Evolutionary conservation across 2,113 vertebrate genomes (phyloP), one percentile per base, ranked within the genome.

Genomic region (Hiodon alosoides): DNA sequence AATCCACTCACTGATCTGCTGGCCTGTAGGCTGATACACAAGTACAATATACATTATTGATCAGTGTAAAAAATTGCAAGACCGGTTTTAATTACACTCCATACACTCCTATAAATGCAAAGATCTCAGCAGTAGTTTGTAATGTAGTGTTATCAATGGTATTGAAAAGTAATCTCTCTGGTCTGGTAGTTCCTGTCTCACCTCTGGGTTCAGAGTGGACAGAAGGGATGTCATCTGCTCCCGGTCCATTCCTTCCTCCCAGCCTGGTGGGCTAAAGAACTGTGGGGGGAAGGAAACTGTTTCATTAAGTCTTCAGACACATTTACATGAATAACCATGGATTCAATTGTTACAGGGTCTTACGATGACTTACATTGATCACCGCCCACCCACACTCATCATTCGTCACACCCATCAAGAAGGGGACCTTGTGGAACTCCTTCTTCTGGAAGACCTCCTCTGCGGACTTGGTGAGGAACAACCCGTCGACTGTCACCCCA

Each of bases 171-270:
- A 31, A 62, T 48, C 7, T 46, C 16, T 47, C 5, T 16, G 17
- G 4, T 65, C 9, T 65, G 46, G 14, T 16, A 14, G 47, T 51
- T 13, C 54, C 0, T 55, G 7, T 76, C 89, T 89, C 85, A 91
- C 90, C 77, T 86, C 58, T 52, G 79, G 11, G 17, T n/a, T 65
- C 9, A 88, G 68, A 0, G 47, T 0, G 1, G 52, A 73, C 4
- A 90, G 0, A 0, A 46, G 0, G 48, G 77, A 52, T 3, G 62
- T 0, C 1, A 82, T 0, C 0, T 74, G n/a, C 50, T 90, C 87
- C 62, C 68, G 75, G 77, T 89, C 85, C 7, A 92, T 58, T 71
- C 91, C 91, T 68, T 90, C 83, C 4, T 66, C 83, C 91, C 91
- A 93, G 80, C 86, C 88, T 71, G 79, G 74, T 50, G 81, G 81